Percentiles rank a stretch among this genome's conserved stretches.
These are phyloP conservation scores for Poecilia gillii DNA, from an alignment of 2,797 vertebrate genomes.

Conservation along the genomic window DNA sequence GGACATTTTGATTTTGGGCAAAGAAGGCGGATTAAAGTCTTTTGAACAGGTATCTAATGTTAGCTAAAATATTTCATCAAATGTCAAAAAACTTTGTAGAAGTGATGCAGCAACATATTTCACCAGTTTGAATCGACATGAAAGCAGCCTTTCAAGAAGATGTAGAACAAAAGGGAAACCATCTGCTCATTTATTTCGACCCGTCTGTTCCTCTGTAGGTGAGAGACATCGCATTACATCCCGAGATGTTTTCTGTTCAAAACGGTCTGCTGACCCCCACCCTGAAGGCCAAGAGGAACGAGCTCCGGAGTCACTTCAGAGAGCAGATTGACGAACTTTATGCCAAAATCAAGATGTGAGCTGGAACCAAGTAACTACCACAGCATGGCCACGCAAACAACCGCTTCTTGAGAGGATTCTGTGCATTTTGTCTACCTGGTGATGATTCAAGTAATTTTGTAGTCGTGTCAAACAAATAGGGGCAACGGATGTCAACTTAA, in stretches of 20 bases:
- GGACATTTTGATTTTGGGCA: slow-evolving; percentile 89
- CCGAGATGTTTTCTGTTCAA: slow-evolving; percentile 91
- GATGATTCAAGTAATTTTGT: not conserved
- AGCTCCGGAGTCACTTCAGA: slow-evolving; percentile 87
- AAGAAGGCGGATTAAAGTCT: slow-evolving; percentile 92
- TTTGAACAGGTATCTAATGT: slow-evolving; percentile 92
- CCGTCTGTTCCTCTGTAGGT: slow-evolving; percentile 77
- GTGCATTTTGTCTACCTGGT: slow-evolving; percentile 14
- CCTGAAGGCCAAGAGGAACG: slow-evolving; percentile 91
- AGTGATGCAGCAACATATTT: not conserved
- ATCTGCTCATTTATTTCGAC: not conserved
- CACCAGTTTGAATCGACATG: not conserved
- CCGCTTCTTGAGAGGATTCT: not conserved
- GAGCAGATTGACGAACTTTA: slow-evolving; percentile 92
- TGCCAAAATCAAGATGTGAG: slow-evolving; percentile 89
- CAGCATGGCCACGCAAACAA: slow-evolving; percentile 23
- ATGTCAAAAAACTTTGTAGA: not conserved
- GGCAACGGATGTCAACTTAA: slow-evolving; percentile 9
- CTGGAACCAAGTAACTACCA: not conserved
- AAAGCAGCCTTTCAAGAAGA: not conserved
- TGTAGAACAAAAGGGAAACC: not conserved
- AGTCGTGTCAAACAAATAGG: slow-evolving; percentile 7
- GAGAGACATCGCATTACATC: slow-evolving; percentile 86
- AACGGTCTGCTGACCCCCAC: slow-evolving; percentile 96
- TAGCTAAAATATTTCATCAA: not conserved